Conservation (phyloP, 2,797 vertebrate genomes). For the Chromis chromis region DNA sequence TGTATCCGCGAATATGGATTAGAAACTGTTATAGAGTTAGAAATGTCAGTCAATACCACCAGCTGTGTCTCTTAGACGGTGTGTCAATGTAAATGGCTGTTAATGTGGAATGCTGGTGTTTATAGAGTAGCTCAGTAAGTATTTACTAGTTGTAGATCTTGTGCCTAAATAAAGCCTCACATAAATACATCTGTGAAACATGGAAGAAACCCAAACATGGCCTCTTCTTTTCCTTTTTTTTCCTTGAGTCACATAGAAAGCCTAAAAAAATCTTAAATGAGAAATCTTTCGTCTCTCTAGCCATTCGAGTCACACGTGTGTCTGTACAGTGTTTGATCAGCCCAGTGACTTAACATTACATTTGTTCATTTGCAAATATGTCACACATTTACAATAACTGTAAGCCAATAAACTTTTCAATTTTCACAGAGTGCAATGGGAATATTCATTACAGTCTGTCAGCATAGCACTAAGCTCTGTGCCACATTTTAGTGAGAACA, state of each 20-base stretch:
- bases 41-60: conserved; percentile 72
- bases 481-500: neutral
- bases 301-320: too few species aligned
- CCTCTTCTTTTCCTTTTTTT: conserved; percentile 13
- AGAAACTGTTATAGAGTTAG: conserved; percentile 58
- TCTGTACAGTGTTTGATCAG: too few species aligned
- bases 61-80: conserved; percentile 59
- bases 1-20: conserved; percentile 67
- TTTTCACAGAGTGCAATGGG: neutral
- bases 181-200: conserved; percentile 73
- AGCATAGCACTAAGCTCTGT: neutral
- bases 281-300: too few species aligned
- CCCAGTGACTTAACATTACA: too few species aligned
- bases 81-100: conserved; percentile 64
- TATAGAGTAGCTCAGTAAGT: conserved; percentile 67
- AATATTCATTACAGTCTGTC: conserved; percentile 1
- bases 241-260: conserved; percentile 12
- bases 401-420: neutral
- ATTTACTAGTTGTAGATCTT: conserved; percentile 73
- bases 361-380: neutral
- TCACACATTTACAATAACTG: neutral
- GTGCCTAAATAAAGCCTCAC: conserved; percentile 71
- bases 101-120: conserved; percentile 72
- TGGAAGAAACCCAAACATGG: conserved; percentile 47
- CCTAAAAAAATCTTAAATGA: neutral